A percentile compares a stretch with the other conserved stretches of the same genome.
phyloP scores from a whole-genome alignment of 2,113 vertebrate genomes.

The Heloderma charlesbogerti region DNA sequence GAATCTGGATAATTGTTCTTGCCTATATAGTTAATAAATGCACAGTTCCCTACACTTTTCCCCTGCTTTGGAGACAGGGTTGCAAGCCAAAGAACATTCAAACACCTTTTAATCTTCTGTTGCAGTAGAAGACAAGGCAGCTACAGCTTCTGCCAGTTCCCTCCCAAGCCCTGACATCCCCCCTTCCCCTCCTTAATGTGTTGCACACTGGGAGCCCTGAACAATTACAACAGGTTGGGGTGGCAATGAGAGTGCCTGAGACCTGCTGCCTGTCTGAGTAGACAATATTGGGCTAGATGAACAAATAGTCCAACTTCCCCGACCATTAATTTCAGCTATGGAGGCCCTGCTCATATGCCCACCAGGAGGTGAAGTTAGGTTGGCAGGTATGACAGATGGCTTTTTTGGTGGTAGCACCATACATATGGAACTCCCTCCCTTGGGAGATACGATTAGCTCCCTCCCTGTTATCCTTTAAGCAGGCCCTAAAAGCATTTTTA shows the following conservation, averaged over 20 bases:
- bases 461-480: no score
- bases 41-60: not conserved
- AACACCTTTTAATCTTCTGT: not conserved
- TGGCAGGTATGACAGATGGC: no score
- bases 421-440: no score
- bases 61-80: not conserved
- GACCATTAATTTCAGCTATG: no score
- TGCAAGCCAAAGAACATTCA: not conserved
- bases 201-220: not conserved
- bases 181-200: not conserved
- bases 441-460: no score
- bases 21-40: not conserved
- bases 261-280: not conserved
- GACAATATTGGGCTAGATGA: not conserved
- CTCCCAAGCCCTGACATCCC: not conserved
- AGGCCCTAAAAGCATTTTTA: no score
- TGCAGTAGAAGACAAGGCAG: not conserved
- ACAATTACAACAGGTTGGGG: not conserved
- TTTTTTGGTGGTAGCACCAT: no score
- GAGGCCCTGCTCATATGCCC: no score
- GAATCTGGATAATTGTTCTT: not conserved
- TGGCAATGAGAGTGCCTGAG: not conserved
- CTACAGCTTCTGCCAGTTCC: not conserved
- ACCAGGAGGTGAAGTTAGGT: no score
- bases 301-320: not conserved